Evolutionary conservation across 2,797 vertebrate species (phyloP), one percentile per base, ranked within the genome.

Genomic region (Sebastes vulpes): DNA sequence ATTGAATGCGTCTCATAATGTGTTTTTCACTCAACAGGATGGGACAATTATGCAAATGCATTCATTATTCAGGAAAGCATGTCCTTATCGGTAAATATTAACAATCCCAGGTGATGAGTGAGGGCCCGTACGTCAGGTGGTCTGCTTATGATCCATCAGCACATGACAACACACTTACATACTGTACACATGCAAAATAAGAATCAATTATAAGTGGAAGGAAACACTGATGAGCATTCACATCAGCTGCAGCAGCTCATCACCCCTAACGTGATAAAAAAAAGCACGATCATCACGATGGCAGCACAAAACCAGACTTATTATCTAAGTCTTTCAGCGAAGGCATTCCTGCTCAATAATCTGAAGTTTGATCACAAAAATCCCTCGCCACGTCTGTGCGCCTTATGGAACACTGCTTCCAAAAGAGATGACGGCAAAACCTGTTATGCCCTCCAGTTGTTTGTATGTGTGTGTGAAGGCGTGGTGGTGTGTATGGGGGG

Each of bases 41-140:
- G 60, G 50, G 69, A 72, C 65, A 81, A 84, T 93, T 91, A 93
- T 91, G 88, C 79, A 89, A 90, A 91, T 88, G 20, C 16, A 16
- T 65, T 84, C 67, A 91, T 86, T 79, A 86, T 59, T 85, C 61
- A 91, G 23, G 23, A 57, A 69, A 81, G 80, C 84, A 23, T 83
- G 50, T 71, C 28, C 65, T 70, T 88, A 90, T 92, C 88, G 25
- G 87, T 88, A 85, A 88, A 90, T 79, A 83, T 82, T 72, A 89
- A 87, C 77, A 74, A 35, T 73, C 57, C 68, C 71, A 82, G 90
- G 76, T 90, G 77, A 87, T 89, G 86, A 85, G 69, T 81, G 46
- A 12, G 53, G 48, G 57, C 58, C 57, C 38, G 72, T 67, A n/a
- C 18, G 35, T 79, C 85, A 82, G 77, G 64, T 79, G 66, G 46